Evolutionary conservation across 2,797 vertebrate genomes (phyloP).

Genomic region (Coilia nasus): DNA sequence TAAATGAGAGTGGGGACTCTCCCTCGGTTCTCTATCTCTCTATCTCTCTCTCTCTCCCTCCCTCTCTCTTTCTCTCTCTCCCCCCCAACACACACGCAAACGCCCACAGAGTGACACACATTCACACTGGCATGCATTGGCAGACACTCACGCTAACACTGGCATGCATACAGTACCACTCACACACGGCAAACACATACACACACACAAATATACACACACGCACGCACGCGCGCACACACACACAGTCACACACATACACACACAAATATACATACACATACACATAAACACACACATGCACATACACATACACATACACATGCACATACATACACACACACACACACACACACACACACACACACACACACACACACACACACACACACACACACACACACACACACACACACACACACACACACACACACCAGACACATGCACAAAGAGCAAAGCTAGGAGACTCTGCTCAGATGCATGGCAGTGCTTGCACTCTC

Average conservation of each 20-base stretch:
- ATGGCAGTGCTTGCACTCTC: constrained; percentile 33
- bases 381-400: not conserved
- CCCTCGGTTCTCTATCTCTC: no score
- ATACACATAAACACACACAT: not conserved
- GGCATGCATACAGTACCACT: constrained; percentile 40
- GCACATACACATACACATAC: not conserved
- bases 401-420: no score
- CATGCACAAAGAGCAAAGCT: not conserved
- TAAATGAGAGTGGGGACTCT: not conserved
- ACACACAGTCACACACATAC: not conserved
- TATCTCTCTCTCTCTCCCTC: no score
- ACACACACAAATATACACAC: not conserved
- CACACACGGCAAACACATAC: not conserved
- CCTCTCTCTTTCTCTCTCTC: no score
- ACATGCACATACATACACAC: not conserved
- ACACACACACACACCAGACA: not conserved
- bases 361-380: no score
- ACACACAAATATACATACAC: not conserved
- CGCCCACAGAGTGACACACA: constrained; percentile 30
- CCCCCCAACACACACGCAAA: not conserved
- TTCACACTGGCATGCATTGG: constrained; percentile 15
- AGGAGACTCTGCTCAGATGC: constrained; percentile 15
- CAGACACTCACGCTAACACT: constrained; percentile 16
- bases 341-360: not conserved
- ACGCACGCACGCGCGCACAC: not conserved